These are phyloP conservation scores for Corbicula japonica DNA, from an alignment of 2,888 invertebrate genomes.

Conservation along the genomic window DNA sequence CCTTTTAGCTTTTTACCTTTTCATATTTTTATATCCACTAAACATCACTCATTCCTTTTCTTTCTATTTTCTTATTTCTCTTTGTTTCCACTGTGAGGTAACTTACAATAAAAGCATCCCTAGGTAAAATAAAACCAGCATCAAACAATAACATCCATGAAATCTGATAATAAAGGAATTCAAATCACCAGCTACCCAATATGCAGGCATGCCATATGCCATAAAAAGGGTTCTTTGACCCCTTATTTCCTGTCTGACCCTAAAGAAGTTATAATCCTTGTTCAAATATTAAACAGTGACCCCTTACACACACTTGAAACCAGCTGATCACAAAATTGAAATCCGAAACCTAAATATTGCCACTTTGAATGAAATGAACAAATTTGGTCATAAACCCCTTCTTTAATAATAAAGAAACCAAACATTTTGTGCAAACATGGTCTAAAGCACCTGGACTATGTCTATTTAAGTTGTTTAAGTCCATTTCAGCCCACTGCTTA, in stretches of 20 bases:
- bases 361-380: constrained; percentile 10
- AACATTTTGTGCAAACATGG: background rate
- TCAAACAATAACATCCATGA: no score
- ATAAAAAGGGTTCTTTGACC: constrained; percentile 12
- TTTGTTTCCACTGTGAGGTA: no score
- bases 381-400: background rate
- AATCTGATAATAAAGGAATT: constrained; percentile 9
- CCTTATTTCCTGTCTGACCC: constrained; percentile 19
- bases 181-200: background rate
- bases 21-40: no score
- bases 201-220: constrained; percentile 2
- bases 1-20: no score
- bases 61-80: no score
- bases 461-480: background rate
- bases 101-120: no score
- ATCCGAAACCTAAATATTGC: constrained; percentile 1
- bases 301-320: background rate
- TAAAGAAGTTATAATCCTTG: constrained; percentile 13
- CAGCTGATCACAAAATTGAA: constrained; percentile 1
- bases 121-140: no score
- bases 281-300: constrained; percentile 9
- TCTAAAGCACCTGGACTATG: background rate
- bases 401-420: background rate
- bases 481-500: constrained; percentile 11
- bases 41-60: no score